Evolutionary conservation across 2,113 vertebrate genomes (phyloP).

Genomic region (Dromiciops gliroides): DNA sequence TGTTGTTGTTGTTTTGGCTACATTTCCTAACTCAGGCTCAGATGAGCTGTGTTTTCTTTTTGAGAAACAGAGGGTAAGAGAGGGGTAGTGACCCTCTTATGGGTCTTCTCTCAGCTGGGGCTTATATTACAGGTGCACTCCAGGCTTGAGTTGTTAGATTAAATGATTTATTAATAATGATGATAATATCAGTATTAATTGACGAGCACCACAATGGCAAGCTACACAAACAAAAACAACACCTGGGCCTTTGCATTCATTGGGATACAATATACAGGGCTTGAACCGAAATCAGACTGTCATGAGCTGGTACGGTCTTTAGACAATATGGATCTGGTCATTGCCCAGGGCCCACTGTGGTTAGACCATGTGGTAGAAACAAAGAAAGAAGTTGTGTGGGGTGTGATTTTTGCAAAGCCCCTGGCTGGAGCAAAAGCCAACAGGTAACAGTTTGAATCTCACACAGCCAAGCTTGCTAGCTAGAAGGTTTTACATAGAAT

Average conservation of each 20-base stretch:
- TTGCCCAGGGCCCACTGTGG: conserved; percentile 65
- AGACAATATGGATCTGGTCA: conserved; percentile 9
- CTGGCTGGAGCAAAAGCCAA: background rate
- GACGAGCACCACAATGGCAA: conserved; percentile 51
- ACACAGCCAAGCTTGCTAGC: conserved; percentile 7
- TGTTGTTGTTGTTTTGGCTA: conserved; percentile 62
- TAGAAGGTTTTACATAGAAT: background rate
- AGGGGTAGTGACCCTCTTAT: conserved; percentile 26
- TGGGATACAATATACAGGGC: conserved; percentile 55
- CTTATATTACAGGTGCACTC: conserved; percentile 49
- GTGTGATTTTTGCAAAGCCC: background rate
- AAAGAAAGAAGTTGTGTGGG: conserved; percentile 32
- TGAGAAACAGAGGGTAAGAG: conserved; percentile 36
- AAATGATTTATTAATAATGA: conserved; percentile 47
- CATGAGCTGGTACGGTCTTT: conserved; percentile 56
- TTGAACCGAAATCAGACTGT: conserved; percentile 70
- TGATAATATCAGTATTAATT: conserved; percentile 56
- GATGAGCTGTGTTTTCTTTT: conserved; percentile 57
- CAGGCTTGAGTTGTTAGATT: background rate
- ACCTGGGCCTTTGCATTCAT: conserved; percentile 13
- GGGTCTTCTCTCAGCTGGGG: background rate
- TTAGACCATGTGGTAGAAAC: conserved; percentile 47
- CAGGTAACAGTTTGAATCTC: background rate
- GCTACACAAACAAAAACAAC: conserved; percentile 58
- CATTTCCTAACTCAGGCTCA: conserved; percentile 64